phyloP scores from a whole-genome alignment of 2,888 invertebrate species.

The Bembecia ichneumoniformis region DNA sequence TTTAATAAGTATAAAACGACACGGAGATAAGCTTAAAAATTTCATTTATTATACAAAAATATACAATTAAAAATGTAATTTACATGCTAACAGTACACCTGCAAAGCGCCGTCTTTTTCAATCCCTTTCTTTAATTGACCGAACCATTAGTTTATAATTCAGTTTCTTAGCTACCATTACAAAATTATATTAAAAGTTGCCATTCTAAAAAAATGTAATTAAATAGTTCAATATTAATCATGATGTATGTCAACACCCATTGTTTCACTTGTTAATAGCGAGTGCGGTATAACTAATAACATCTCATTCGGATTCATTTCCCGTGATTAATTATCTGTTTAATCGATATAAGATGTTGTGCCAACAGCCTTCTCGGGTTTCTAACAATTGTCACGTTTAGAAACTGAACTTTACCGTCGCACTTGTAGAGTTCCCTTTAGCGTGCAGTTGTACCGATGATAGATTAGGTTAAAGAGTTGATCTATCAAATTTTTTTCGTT shows the following conservation, averaged over 20 bases:
- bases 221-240: constrained; percentile 17
- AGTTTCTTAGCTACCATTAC: too few species aligned
- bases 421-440: constrained; percentile 18
- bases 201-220: neutral
- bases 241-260: constrained; percentile 42
- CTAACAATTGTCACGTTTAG: constrained; percentile 14
- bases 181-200: neutral
- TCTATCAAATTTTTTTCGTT: constrained; percentile 67
- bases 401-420: constrained; percentile 18
- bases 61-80: too few species aligned
- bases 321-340: constrained; percentile 73
- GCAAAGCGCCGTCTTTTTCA: too few species aligned
- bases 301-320: constrained; percentile 72
- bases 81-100: too few species aligned
- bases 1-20: too few species aligned
- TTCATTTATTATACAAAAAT: too few species aligned
- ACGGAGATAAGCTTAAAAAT: too few species aligned
- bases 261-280: constrained; percentile 71
- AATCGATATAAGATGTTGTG: constrained; percentile 73
- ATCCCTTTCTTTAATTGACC: too few species aligned
- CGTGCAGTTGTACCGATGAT: constrained; percentile 26
- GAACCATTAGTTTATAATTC: too few species aligned
- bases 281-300: constrained; percentile 71
- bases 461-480: constrained; percentile 69
- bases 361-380: constrained; percentile 65